phyloP scores from a whole-genome alignment of 2,113 vertebrate genomes.

The Bos taurus region ARS-UCD2.0 NC_037357.1:98184001-98184500 shows the following conservation, averaged over 20 bases:
- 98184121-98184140: background rate
- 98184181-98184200: background rate
- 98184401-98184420: background rate
- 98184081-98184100: background rate
- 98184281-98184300: background rate
- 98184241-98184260: background rate
- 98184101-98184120: background rate
- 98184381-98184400: background rate
- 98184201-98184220: background rate
- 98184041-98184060: background rate
- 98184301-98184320: background rate
- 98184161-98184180: background rate
- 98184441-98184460: background rate
- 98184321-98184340: background rate
- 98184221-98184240: background rate
- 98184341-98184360: background rate
- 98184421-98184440: background rate
- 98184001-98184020: background rate
- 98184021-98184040: background rate
- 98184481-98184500: background rate
- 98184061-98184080: background rate
- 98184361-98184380: background rate
- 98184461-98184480: background rate
- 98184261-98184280: background rate
- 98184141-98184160: background rate